Evolutionary conservation across 1,140 invertebrate species (phyloP).

Genomic region (Halictus rubicundus): DNA sequence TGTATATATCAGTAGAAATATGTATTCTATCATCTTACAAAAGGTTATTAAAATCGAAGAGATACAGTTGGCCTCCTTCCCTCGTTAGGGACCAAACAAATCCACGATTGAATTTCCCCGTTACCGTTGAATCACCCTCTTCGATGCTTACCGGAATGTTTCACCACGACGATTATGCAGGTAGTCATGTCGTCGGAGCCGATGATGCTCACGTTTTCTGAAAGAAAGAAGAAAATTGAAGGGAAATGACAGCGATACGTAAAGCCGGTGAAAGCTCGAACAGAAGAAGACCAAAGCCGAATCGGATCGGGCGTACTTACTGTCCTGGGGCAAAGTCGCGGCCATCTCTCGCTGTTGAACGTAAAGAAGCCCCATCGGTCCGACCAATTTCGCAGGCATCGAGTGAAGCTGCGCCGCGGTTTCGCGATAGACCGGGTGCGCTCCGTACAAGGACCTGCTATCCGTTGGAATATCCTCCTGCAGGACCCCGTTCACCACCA

Average conservation of each 20-base stretch:
- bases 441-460: constrained; percentile 88
- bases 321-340: constrained; percentile 93
- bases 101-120: too few species aligned
- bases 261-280: not conserved
- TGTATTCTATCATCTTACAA: too few species aligned
- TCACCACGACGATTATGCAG: constrained; percentile 93
- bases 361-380: constrained; percentile 92
- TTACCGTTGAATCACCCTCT: too few species aligned
- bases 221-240: constrained; percentile 16
- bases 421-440: constrained; percentile 92
- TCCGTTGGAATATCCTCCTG: constrained; percentile 92
- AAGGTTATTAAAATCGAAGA: too few species aligned
- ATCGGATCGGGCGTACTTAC: constrained; percentile 82
- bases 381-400: constrained; percentile 89
- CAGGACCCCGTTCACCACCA: constrained; percentile 92
- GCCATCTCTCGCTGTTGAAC: constrained; percentile 95
- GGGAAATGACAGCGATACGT: not conserved
- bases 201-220: constrained; percentile 93
- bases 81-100: too few species aligned
- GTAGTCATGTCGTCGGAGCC: constrained; percentile 97
- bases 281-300: not conserved
- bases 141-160: constrained; percentile 90
- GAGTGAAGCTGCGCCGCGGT: constrained; percentile 89
- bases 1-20: too few species aligned
- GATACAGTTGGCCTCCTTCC: too few species aligned